These are phyloP conservation scores for Trachymyrmex septentrionalis DNA, from an alignment of 1,140 invertebrate genomes.

Conservation along the genomic window DNA sequence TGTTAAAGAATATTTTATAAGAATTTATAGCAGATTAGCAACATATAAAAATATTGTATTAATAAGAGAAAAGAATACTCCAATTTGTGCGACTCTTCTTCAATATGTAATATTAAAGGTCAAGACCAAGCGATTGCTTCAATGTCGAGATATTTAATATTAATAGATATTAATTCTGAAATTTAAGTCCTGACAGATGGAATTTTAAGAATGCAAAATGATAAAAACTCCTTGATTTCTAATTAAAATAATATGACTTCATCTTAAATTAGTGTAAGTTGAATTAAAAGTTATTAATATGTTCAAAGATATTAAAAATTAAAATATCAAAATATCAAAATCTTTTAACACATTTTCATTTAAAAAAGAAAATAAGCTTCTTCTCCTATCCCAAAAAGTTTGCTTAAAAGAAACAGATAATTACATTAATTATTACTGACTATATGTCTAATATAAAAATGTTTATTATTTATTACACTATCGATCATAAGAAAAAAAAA, in stretches of 20 bases:
- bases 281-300: not conserved
- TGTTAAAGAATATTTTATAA: not conserved
- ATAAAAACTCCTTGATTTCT: not conserved
- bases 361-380: not conserved
- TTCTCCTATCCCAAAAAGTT: not conserved
- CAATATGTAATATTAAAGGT: constrained; percentile 13
- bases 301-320: not conserved
- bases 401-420: not conserved
- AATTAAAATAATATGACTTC: not conserved
- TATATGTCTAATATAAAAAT: not conserved
- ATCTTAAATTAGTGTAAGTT: not conserved
- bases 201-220: not conserved
- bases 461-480: not conserved
- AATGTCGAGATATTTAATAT: constrained; percentile 2
- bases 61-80: not conserved
- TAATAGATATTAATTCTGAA: constrained; percentile 12
- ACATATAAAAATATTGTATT: not conserved
- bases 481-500: not conserved
- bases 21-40: not conserved
- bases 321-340: not conserved
- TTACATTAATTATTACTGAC: not conserved
- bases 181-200: not conserved
- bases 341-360: not conserved
- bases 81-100: not conserved
- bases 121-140: constrained; percentile 15